Evolutionary conservation across 2,797 vertebrate genomes (phyloP), one percentile per base, ranked within the genome.

Genomic region (Sylvilagus floridanus): DNA sequence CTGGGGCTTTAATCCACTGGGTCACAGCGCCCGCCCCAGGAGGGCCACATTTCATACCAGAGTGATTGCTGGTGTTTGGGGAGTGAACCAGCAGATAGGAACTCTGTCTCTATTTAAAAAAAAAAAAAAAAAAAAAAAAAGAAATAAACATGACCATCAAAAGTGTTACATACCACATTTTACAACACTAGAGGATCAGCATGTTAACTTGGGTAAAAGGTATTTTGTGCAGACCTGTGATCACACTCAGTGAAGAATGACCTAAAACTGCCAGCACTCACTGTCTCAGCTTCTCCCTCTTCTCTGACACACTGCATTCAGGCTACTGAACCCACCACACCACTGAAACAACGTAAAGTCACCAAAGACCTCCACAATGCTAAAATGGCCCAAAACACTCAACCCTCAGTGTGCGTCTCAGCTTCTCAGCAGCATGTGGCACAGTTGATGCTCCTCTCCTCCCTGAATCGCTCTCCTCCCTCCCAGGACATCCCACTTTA

Each of bases 151-250:
- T 9, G 1, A 32, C 0, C 83, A 85, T 24, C 47, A 75, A 81
- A 92, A 22, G 37, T 88, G 19, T 78, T 88, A 87, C 8, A 75
- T 16, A 71, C 62, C 90, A 91, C 91, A 87, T 65, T 77, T 83
- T 87, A 81, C 65, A 81, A 65, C 35, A 72, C 16, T 50, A 11
- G 30, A 50, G 57, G 19, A 54, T 47, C 60, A 50, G 72, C 73
- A 79, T 10, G 24, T n/a, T 63, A 83, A 54, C 60, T 54, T 76
- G 54, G 62, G 65, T 89, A 37, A 57, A 35, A 47, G 13, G 60
- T 16, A 9, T 66, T 78, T 42, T 72, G 30, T 37, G 77, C 14
- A 94, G 75, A 32, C 35, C 47, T 78, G 52, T 35, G 72, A 3
- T 28, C 47, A 52, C 37, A 76, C 84, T 89, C 78, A 37, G 11